Percentiles rank a stretch among this genome's conserved stretches.
Evolutionary conservation across 1,140 invertebrate species (phyloP).

Genomic region (Radopholus similis): DNA sequence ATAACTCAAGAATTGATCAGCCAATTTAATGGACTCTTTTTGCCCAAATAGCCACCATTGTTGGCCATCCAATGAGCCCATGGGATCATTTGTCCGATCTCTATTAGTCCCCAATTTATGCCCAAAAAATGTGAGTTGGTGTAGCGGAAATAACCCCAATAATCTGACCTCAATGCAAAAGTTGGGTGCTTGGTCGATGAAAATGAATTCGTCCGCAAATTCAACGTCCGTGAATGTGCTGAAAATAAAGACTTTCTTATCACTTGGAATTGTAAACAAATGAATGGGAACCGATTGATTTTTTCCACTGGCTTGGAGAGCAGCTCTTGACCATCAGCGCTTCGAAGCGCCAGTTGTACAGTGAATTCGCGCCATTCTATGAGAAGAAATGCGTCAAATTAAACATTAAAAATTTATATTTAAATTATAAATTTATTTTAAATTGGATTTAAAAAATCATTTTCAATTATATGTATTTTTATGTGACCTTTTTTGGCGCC

Average conservation of each 20-base stretch:
- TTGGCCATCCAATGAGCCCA: too few species aligned
- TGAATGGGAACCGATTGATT: too few species aligned
- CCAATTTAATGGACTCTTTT: too few species aligned
- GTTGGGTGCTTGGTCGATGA: not conserved
- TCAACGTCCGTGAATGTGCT: not conserved
- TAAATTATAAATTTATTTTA: too few species aligned
- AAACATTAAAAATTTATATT: not conserved
- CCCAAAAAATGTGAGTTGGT: not conserved
- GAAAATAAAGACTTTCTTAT: too few species aligned
- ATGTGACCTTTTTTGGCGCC: not conserved
- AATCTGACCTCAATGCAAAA: not conserved
- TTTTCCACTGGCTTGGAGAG: not conserved
- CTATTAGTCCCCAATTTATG: too few species aligned
- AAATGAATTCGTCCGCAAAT: not conserved
- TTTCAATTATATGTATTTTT: too few species aligned
- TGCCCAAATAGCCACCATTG: too few species aligned
- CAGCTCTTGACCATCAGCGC: not conserved
- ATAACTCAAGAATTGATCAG: too few species aligned
- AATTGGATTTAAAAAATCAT: too few species aligned
- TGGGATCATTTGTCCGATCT: too few species aligned
- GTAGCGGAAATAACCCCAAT: not conserved
- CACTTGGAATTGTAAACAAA: too few species aligned
- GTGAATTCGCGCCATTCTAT: slow-evolving; percentile 5
- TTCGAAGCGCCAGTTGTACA: not conserved
- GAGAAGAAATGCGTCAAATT: not conserved